Percentiles rank a stretch among this genome's conserved stretches.
phyloP scores from a whole-genome alignment of 92 coral and sea anemone species.

The Zoanthus sansibaricus region DNA sequence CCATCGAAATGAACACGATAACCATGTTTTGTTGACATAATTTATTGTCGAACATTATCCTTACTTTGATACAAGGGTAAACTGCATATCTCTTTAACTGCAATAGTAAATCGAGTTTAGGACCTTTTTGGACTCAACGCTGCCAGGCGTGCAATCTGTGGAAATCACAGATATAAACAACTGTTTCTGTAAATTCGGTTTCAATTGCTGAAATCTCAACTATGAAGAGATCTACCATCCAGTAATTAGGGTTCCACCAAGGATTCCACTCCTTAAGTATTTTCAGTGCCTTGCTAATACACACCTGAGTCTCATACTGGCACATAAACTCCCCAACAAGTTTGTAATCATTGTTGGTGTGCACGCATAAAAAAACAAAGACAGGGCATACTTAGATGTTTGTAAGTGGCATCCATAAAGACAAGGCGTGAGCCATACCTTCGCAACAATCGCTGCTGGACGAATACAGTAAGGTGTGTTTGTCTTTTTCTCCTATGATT shows the following conservation, averaged over 20 bases:
- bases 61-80: conserved; percentile 26
- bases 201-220: conserved; percentile 55
- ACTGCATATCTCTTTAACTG: conserved; percentile 19
- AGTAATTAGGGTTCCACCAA: conserved; percentile 57
- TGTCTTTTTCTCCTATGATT: neutral
- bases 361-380: conserved; percentile 53
- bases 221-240: conserved; percentile 52
- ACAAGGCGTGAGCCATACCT: conserved; percentile 69
- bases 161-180: conserved; percentile 54
- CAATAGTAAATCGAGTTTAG: neutral
- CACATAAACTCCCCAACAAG: conserved; percentile 53
- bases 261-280: conserved; percentile 53
- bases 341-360: conserved; percentile 54
- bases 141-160: conserved; percentile 54
- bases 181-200: conserved; percentile 45
- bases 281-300: conserved; percentile 49
- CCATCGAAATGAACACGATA: conserved; percentile 48
- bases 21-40: conserved; percentile 33
- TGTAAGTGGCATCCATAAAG: conserved; percentile 69
- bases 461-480: conserved; percentile 59
- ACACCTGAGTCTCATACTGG: conserved; percentile 48
- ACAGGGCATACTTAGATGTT: conserved; percentile 66
- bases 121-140: conserved; percentile 19
- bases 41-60: conserved; percentile 34
- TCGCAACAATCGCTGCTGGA: conserved; percentile 43